A percentile compares a stretch with the other conserved stretches of the same genome.
Conservation (phyloP, 2,113 vertebrate species). For the human (Homo sapiens) region GRCh38 chr6:17730501-17731000, state of each 20-base stretch:
- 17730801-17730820: background rate
- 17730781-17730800: background rate
- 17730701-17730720: background rate
- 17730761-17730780: background rate
- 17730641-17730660: background rate
- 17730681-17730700: background rate
- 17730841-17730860: background rate
- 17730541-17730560: background rate
- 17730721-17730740: no score
- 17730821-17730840: background rate
- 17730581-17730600: background rate
- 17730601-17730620: background rate
- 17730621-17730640: background rate
- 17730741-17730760: background rate
- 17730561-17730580: background rate
- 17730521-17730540: background rate
- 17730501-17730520: background rate
- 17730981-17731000: background rate
- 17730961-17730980: background rate
- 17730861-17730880: no score
- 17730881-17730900: no score
- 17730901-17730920: no score
- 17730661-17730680: background rate
- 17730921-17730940: background rate
- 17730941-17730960: background rate